Evolutionary conservation across 1,140 invertebrate species (phyloP).

Genomic region (Heterodera carotae): DNA sequence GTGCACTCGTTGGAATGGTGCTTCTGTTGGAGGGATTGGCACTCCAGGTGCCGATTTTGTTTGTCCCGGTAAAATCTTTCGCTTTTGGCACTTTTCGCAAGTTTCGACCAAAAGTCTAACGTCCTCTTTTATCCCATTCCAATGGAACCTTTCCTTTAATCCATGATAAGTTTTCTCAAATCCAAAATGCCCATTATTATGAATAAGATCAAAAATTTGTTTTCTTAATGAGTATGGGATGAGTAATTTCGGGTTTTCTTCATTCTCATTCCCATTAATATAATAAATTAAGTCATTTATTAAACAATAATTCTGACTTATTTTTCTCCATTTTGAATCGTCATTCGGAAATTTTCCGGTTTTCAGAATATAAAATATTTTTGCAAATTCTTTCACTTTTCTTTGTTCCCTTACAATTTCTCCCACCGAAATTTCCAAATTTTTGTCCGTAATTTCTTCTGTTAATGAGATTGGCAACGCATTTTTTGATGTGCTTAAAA

Average conservation of each 20-base stretch:
- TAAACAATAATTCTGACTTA: neutral
- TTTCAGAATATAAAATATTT: neutral
- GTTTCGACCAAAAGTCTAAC: neutral
- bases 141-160: conserved; percentile 1
- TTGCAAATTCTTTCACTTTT: too few species aligned
- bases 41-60: neutral
- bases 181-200: neutral
- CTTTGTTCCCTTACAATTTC: too few species aligned
- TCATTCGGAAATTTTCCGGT: neutral
- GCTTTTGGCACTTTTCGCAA: neutral
- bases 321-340: neutral
- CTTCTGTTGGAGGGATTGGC: too few species aligned
- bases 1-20: too few species aligned
- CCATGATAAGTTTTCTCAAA: neutral
- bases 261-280: neutral
- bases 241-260: neutral
- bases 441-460: neutral
- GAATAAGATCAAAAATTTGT: neutral
- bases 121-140: neutral
- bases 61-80: neutral
- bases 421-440: neutral
- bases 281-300: neutral
- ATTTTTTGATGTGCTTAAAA: too few species aligned
- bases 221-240: neutral
- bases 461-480: too few species aligned